Conservation (phyloP, 37 sponge, comb jelly and placozoan genomes). For the Haliclona indistincta region DNA sequence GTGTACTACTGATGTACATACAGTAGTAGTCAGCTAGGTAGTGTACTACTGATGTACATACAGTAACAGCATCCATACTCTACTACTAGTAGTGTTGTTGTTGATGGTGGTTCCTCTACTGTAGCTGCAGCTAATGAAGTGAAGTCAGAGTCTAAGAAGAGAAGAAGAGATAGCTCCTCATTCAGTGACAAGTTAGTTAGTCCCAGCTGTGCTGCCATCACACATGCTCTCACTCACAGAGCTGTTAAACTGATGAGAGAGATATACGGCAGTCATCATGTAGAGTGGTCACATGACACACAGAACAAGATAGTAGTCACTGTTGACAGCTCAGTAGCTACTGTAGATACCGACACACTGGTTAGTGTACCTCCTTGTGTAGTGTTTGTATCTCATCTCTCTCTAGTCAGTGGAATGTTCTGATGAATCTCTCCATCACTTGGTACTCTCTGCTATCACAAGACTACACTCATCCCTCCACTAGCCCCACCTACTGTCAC, state of each 20-base stretch:
- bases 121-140: too few relatives aligned
- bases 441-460: slow-evolving; percentile 69
- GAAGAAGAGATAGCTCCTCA: too few relatives aligned
- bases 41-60: too few relatives aligned
- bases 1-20: too few relatives aligned
- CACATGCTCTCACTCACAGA: slow-evolving; percentile 24
- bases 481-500: neutral
- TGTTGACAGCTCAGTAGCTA: slow-evolving; percentile 46
- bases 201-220: slow-evolving; percentile 13
- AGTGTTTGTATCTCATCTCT: neutral
- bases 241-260: slow-evolving; percentile 66
- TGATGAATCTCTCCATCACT: slow-evolving; percentile 68
- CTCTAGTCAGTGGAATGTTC: slow-evolving; percentile 52
- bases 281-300: slow-evolving; percentile 50
- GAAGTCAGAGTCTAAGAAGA: too few relatives aligned
- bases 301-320: slow-evolving; percentile 50
- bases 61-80: too few relatives aligned
- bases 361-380: neutral
- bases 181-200: too few relatives aligned
- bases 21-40: too few relatives aligned
- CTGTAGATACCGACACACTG: slow-evolving; percentile 9
- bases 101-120: too few relatives aligned
- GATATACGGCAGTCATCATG: slow-evolving; percentile 76
- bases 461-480: slow-evolving; percentile 68
- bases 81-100: too few relatives aligned